These are phyloP conservation scores for Cerastis leucographa DNA, from an alignment of 2,888 invertebrate species.

Conservation along the genomic window DNA sequence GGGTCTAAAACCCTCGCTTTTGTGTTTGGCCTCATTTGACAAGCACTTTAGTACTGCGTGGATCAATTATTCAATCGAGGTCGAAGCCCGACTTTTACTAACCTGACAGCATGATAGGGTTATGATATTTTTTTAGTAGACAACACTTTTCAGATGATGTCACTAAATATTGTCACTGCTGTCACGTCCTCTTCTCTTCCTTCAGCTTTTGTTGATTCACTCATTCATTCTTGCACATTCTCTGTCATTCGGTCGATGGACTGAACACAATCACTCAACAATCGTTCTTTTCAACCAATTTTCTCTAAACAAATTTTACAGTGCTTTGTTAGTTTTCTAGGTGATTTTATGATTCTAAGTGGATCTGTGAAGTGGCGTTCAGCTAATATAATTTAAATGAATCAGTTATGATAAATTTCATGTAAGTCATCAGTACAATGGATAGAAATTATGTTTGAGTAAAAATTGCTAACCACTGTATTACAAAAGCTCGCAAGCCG, in stretches of 20 bases:
- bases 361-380: not conserved
- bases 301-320: conserved; percentile 52
- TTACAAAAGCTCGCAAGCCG: conserved; percentile 65
- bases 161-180: not conserved
- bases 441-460: conserved; percentile 52
- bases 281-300: conserved; percentile 37
- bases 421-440: conserved; percentile 56
- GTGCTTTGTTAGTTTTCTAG: conserved; percentile 36
- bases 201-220: not conserved
- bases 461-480: conserved; percentile 52
- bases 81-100: not conserved
- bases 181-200: not conserved
- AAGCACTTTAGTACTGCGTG: no score
- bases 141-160: conserved; percentile 9
- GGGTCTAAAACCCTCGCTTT: no score
- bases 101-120: not conserved
- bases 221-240: not conserved
- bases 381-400: conserved; percentile 10
- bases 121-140: not conserved
- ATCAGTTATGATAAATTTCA: conserved; percentile 16
- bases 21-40: no score
- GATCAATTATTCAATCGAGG: no score
- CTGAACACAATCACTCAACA: conserved; percentile 15
- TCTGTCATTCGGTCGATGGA: conserved; percentile 35
- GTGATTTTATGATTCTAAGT: conserved; percentile 11